phyloP scores from a whole-genome alignment of 2,113 vertebrate genomes.

The Microcebus murinus region DNA sequence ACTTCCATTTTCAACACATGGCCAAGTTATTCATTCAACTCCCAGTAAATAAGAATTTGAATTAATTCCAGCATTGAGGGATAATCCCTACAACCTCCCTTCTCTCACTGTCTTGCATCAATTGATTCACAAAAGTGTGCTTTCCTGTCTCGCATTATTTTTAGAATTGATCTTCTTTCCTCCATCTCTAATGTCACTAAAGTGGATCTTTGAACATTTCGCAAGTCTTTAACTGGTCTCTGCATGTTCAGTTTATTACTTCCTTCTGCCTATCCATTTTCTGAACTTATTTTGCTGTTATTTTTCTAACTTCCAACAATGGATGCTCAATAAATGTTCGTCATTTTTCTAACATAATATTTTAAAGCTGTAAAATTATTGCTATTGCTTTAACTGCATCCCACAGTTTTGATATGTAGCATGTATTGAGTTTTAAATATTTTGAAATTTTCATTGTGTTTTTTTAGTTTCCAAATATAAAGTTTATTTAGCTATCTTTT shows the following conservation, averaged over 20 bases:
- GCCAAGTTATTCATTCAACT: background rate
- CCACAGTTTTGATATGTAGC: background rate
- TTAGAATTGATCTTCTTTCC: background rate
- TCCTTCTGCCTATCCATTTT: background rate
- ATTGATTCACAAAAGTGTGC: background rate
- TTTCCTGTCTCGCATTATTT: background rate
- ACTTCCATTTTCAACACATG: background rate
- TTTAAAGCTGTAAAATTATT: background rate
- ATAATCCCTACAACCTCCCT: background rate
- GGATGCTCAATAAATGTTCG: background rate
- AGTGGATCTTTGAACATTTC: background rate
- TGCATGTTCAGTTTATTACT: background rate
- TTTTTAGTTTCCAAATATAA: slow-evolving; percentile 19
- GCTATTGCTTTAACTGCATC: background rate
- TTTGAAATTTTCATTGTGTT: slow-evolving; percentile 17
- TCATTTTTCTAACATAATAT: background rate
- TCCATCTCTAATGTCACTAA: background rate
- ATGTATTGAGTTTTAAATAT: background rate
- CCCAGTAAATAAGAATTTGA: background rate
- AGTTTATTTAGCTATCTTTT: background rate
- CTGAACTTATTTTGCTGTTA: background rate
- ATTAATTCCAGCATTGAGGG: background rate
- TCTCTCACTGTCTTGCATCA: background rate
- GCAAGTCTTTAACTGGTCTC: background rate
- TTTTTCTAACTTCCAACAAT: slow-evolving; percentile 32